Base-by-base conservation (phyloP, 2,888 invertebrate genomes). In the Margaritifera margaritifera region DNA sequence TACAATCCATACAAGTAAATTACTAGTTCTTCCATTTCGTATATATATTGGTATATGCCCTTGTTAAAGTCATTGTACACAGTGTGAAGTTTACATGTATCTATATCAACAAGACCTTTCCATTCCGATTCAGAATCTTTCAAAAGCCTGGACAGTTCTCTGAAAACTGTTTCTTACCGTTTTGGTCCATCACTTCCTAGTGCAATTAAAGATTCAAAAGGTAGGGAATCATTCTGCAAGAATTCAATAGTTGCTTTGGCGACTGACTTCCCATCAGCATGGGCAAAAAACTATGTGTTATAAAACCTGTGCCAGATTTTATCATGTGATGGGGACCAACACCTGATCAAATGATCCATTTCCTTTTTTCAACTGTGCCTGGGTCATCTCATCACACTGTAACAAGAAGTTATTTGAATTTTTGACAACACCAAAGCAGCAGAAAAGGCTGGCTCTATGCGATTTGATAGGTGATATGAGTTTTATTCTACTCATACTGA, bases 41-140 rank as follows among this genome's bases (percentile, higher is more conserved):
- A 56, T 53, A 64, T 64, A 56, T 54, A 67, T 22, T 60, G 58
- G 31, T 31, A 31, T 5, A 71, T 59, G 27, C 61, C 71, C 62
- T 71, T 68, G 20, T 65, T 64, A 54, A 71, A 71, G 27, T 64
- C 68, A 64, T 60, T 71, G 64, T 71, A 65, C 62, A 64, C 66
- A 24, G 65, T 66, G 60, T 68, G 72, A 22, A 66, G 59, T n/a
- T n/a, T n/a, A n/a, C n/a, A n/a, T n/a, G n/a, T 64, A 27, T 66
- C 64, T 59, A 68, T 64, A 53, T 72, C 72, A 42, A 68, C 25
- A 31, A 71, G 51, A n/a, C n/a, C n/a, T n/a, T n/a, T n/a, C n/a
- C n/a, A n/a, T n/a, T n/a, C n/a, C n/a, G 61, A 56, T 6, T 27
- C 31, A 63, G n/a, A 55, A 54, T 56, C 65, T 55, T 31, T 68